Percentiles rank a stretch among this genome's conserved stretches.
phyloP scores from a whole-genome alignment of 1,140 invertebrate genomes.

The Philopotamus ludificatus region DNA sequence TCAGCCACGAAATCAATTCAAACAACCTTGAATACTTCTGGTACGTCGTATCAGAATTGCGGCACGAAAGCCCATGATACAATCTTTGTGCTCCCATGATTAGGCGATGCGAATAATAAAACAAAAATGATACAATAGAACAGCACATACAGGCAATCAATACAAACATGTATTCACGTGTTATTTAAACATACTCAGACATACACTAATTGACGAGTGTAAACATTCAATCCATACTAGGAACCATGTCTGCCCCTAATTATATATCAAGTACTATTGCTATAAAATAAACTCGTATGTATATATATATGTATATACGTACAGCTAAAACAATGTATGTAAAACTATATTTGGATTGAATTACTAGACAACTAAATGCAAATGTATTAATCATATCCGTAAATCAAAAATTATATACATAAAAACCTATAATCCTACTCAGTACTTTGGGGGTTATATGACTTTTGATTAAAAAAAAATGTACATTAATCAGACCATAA shows the following conservation, averaged over 20 bases:
- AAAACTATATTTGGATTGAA: slow-evolving; percentile 58
- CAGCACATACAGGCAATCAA: not conserved
- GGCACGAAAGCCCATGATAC: too few relatives aligned
- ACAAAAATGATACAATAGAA: slow-evolving; percentile 25
- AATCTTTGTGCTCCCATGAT: slow-evolving; percentile 11
- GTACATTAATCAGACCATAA: slow-evolving; percentile 42
- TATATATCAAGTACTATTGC: slow-evolving; percentile 52
- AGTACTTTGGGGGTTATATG: slow-evolving; percentile 51
- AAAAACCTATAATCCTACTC: slow-evolving; percentile 48
- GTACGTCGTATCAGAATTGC: too few relatives aligned
- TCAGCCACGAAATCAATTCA: not conserved
- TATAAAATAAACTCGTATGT: slow-evolving; percentile 44
- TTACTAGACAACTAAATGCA: slow-evolving; percentile 57
- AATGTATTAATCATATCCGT: slow-evolving; percentile 42
- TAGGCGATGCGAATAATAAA: slow-evolving; percentile 16
- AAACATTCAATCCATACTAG: slow-evolving; percentile 56
- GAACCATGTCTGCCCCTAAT: slow-evolving; percentile 58
- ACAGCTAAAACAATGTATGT: slow-evolving; percentile 43
- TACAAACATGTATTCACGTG: too few relatives aligned
- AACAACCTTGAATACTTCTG: too few relatives aligned
- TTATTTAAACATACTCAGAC: not conserved
- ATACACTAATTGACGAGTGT: slow-evolving; percentile 57
- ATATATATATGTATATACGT: slow-evolving; percentile 1
- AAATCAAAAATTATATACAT: slow-evolving; percentile 24
- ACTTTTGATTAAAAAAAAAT: slow-evolving; percentile 40